phyloP scores from a whole-genome alignment of 2,888 invertebrate genomes.

The Epirrhoe alternata region DNA sequence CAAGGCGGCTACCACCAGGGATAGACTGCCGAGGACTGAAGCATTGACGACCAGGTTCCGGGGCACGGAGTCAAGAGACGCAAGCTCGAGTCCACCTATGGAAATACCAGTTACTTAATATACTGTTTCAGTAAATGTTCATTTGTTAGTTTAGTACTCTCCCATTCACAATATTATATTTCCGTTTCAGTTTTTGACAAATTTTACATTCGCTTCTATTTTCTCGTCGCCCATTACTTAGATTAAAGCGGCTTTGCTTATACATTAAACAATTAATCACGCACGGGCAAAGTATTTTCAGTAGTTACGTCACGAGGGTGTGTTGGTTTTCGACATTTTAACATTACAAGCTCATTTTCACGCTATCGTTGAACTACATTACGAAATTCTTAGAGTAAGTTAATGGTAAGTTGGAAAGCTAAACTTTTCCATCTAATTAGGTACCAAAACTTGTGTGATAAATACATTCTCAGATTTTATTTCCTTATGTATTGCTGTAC shows the following conservation, averaged over 20 bases:
- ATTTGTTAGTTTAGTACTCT: background rate
- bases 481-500: no score
- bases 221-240: conserved; percentile 9
- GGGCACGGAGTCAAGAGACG: conserved; percentile 89
- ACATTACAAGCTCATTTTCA: conserved; percentile 32
- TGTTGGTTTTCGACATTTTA: conserved; percentile 22
- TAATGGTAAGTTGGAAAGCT: background rate
- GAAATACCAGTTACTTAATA: conserved; percentile 16
- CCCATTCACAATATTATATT: background rate
- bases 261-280: conserved; percentile 2
- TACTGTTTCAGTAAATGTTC: no score
- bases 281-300: background rate
- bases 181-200: no score
- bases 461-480: no score
- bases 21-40: conserved; percentile 88
- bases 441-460: no score
- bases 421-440: background rate
- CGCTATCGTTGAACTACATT: conserved; percentile 24
- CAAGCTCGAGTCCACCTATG: conserved; percentile 88
- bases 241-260: conserved; percentile 4
- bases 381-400: conserved; percentile 4
- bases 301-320: conserved; percentile 30
- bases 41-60: conserved; percentile 88
- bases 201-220: no score
- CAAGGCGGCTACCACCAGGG: conserved; percentile 87